Percentiles rank a stretch among this genome's conserved stretches.
phyloP scores from a whole-genome alignment of 2,113 vertebrate genomes.

The Lagopus leucura region DNA sequence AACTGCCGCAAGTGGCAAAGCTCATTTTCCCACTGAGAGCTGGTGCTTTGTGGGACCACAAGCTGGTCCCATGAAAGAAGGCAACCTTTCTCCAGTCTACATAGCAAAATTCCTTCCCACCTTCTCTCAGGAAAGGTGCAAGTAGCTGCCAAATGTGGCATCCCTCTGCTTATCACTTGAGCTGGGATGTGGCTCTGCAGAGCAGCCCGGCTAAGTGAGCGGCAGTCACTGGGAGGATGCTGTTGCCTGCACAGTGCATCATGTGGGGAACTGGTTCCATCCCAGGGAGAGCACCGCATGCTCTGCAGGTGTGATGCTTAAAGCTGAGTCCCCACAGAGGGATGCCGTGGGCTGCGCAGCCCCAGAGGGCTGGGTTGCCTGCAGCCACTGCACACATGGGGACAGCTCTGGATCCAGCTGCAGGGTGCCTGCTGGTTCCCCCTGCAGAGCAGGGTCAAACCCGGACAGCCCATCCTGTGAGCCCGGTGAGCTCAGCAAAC shows the following conservation, averaged over 20 bases:
- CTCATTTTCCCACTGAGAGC: not conserved
- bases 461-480: not conserved
- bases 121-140: not conserved
- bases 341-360: not conserved
- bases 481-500: not conserved
- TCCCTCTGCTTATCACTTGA: not conserved
- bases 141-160: rapidly evolving
- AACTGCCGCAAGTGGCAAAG: not conserved
- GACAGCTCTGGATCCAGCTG: not conserved
- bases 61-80: rapidly evolving
- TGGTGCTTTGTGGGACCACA: not conserved
- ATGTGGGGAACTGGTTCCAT: not conserved
- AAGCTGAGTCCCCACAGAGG: rapidly evolving
- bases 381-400: not conserved
- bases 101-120: not conserved
- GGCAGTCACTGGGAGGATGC: not conserved
- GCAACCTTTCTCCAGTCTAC: not conserved
- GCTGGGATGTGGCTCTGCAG: not conserved
- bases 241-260: rapidly evolving
- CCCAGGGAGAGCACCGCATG: too few relatives aligned
- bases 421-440: not conserved
- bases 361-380: not conserved
- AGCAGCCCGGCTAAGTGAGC: not conserved
- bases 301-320: not conserved
- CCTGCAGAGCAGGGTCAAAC: not conserved